These are phyloP conservation scores for Agrotis ipsilon DNA, from an alignment of 2,888 invertebrate species.

Conservation along the genomic window DNA sequence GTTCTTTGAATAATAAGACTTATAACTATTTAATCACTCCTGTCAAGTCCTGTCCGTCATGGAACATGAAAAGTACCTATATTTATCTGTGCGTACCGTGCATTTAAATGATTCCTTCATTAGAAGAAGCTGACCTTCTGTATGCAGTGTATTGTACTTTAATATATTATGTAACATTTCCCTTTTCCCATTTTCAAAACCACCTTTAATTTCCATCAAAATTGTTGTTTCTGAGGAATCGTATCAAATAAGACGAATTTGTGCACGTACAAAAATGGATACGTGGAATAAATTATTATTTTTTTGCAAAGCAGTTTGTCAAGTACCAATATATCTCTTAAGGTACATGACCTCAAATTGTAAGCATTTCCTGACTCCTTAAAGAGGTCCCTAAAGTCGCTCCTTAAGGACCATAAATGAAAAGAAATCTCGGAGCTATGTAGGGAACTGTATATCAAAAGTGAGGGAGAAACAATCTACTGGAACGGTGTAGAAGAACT, in stretches of 20 bases:
- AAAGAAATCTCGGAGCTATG: conserved; percentile 57
- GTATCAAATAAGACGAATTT: conserved; percentile 16
- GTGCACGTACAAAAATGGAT: conserved; percentile 7
- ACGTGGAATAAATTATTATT: conserved; percentile 58
- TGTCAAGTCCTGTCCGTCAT: too few species aligned
- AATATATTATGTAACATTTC: not conserved
- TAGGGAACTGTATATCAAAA: conserved; percentile 48
- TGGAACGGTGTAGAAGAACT: conserved; percentile 17
- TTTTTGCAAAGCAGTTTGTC: conserved; percentile 48
- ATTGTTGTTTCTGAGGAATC: conserved; percentile 37
- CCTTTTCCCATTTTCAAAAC: conserved; percentile 4
- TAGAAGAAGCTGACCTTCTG: not conserved
- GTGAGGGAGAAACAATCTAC: conserved; percentile 46
- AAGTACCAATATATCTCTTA: conserved; percentile 56
- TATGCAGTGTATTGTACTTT: too few species aligned
- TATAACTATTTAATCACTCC: not conserved
- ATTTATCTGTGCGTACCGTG: not conserved
- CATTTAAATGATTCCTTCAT: not conserved
- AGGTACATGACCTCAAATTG: conserved; percentile 41
- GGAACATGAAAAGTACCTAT: not conserved
- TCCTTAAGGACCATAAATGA: conserved; percentile 53
- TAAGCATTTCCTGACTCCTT: conserved; percentile 49
- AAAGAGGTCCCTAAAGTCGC: conserved; percentile 42
- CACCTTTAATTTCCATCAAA: conserved; percentile 5
- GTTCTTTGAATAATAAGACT: not conserved